Evolutionary conservation across 2,888 invertebrate species (phyloP).

Genomic region (Osmoderma eremita): DNA sequence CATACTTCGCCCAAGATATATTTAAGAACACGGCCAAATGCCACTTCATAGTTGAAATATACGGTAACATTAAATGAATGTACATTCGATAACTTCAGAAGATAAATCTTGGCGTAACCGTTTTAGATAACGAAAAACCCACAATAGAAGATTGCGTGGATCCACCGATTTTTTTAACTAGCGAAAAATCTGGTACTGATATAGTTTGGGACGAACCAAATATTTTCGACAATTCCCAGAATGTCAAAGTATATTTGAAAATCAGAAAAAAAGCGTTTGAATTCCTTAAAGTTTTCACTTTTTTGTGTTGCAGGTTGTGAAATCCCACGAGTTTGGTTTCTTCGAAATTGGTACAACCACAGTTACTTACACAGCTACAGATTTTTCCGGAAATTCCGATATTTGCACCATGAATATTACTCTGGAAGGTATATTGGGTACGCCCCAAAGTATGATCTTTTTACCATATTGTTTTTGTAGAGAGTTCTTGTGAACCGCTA

Average conservation of each 20-base stretch:
- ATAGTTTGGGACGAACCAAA: constrained; percentile 71
- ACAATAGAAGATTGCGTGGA: constrained; percentile 69
- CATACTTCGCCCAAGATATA: constrained; percentile 71
- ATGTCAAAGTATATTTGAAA: constrained; percentile 52
- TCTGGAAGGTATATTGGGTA: constrained; percentile 65
- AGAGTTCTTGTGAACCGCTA: constrained; percentile 56
- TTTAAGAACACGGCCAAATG: constrained; percentile 71
- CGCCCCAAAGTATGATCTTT: neutral
- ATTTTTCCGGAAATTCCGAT: constrained; percentile 69
- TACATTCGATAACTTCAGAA: neutral
- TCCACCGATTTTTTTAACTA: constrained; percentile 65
- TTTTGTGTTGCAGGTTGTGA: constrained; percentile 53
- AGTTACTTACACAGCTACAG: constrained; percentile 70
- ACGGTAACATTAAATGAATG: constrained; percentile 61
- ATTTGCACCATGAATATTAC: constrained; percentile 70
- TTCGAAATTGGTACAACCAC: constrained; percentile 68
- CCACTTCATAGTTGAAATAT: constrained; percentile 68
- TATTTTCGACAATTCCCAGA: constrained; percentile 69
- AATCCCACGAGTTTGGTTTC: constrained; percentile 63
- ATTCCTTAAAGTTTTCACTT: constrained; percentile 2
- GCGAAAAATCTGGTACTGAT: constrained; percentile 59
- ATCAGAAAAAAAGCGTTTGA: constrained; percentile 6
- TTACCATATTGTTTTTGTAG: constrained; percentile 46
- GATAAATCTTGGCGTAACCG: neutral
- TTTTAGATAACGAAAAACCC: constrained; percentile 68